A percentile compares a stretch with the other conserved stretches of the same genome.
These are phyloP conservation scores for Protomyctophum bolini DNA, from an alignment of 2,113 vertebrate species.

Conservation along the genomic window DNA sequence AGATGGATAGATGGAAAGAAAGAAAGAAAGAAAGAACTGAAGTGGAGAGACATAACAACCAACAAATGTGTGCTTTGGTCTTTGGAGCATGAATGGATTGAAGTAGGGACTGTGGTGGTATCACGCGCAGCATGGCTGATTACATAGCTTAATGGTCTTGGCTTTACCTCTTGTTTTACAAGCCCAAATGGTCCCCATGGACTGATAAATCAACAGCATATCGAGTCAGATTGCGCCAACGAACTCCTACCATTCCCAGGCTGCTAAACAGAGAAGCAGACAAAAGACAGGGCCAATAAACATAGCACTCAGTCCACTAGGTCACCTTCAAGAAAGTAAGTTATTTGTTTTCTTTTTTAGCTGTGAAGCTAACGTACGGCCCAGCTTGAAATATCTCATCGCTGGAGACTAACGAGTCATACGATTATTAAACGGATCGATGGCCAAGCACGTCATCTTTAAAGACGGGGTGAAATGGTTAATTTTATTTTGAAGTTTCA, in stretches of 20 bases:
- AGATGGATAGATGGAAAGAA: no score
- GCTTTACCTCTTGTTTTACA: constrained; percentile 79
- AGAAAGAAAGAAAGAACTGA: not conserved
- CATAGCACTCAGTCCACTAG: constrained; percentile 60
- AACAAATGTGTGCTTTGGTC: constrained; percentile 56
- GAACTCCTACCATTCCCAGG: constrained; percentile 73
- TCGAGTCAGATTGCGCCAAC: constrained; percentile 72
- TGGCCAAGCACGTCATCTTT: constrained; percentile 29
- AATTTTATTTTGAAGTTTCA: no score
- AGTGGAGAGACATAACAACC: constrained; percentile 46
- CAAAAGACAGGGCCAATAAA: constrained; percentile 58
- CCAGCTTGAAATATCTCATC: constrained; percentile 25
- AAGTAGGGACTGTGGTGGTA: constrained; percentile 56
- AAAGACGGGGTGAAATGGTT: no score
- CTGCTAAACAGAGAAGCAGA: constrained; percentile 59
- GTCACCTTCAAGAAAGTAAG: constrained; percentile 38
- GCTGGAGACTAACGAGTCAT: constrained; percentile 12
- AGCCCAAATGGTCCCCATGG: constrained; percentile 70
- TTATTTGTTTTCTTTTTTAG: constrained; percentile 13
- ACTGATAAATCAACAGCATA: constrained; percentile 73
- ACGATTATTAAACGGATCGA: constrained; percentile 11
- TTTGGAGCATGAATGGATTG: constrained; percentile 61
- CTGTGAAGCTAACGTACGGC: constrained; percentile 38
- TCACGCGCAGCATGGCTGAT: constrained; percentile 71
- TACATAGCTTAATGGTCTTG: constrained; percentile 76